Conservation (phyloP, 2,888 invertebrate genomes). For the Scaptomyza polygonia region DNA sequence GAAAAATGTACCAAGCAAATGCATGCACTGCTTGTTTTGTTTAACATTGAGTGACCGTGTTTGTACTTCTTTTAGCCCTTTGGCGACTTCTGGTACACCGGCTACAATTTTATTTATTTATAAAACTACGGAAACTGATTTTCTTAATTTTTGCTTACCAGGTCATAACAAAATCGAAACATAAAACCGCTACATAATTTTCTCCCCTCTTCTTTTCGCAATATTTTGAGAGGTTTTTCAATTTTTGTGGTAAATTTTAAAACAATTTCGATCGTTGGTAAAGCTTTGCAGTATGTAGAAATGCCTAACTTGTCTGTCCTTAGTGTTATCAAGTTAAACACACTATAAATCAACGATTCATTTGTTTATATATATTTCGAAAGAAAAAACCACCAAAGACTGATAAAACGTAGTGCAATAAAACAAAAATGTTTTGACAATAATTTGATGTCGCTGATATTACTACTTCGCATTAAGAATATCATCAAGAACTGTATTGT, state of each 20-base stretch:
- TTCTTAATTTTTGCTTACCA: too few relatives aligned
- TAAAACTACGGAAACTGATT: neutral
- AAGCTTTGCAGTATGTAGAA: too few relatives aligned
- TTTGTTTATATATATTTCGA: neutral
- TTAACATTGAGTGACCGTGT: constrained; percentile 1
- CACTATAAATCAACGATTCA: constrained; percentile 9
- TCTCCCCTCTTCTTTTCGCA: too few relatives aligned
- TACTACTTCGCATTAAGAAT: constrained; percentile 42
- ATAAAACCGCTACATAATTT: too few relatives aligned
- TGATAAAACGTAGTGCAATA: constrained; percentile 15
- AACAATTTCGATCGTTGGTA: too few relatives aligned
- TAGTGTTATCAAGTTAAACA: constrained; percentile 7
- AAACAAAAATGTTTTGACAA: constrained; percentile 9
- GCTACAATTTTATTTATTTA: too few relatives aligned
- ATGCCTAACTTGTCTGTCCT: neutral
- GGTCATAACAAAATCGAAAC: too few relatives aligned
- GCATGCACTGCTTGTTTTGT: neutral
- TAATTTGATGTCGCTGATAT: constrained; percentile 22
- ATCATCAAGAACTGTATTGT: constrained; percentile 67
- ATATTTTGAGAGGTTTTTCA: too few relatives aligned
- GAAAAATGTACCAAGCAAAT: constrained; percentile 1
- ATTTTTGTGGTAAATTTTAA: too few relatives aligned
- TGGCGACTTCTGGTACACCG: too few relatives aligned
- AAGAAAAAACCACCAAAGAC: constrained; percentile 2
- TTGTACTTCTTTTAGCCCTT: too few relatives aligned